Evolutionary conservation across 1,140 invertebrate genomes (phyloP), one percentile per base, ranked within the genome.

Genomic region (Meloidogyne exigua): DNA sequence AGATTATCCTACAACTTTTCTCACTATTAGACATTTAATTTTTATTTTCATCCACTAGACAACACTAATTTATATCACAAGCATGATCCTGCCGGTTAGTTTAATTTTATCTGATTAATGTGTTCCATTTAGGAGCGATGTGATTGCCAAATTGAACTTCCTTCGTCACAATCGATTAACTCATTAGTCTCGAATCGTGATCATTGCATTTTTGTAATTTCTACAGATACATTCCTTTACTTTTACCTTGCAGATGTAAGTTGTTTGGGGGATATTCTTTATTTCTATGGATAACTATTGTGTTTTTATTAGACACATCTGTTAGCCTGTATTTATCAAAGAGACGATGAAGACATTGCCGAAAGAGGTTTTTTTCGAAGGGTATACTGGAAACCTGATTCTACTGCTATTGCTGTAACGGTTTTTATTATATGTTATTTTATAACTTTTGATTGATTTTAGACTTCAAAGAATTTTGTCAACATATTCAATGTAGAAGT

Each of bases 331-430:
- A 73, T 73, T 15, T 82, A 69, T 67, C 69, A 75, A 49, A 57
- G 83, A 49, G 57, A 74, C n/a, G 67, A 73, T 18, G 68, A 71
- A 12, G 81, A 85, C 72, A 63, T 82, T 42, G 42, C 44, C 26
- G 82, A 82, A 65, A 26, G 68, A 25, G 83, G 83, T 9, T 15
- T 18, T 25, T 82, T 73, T 57, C 67, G 25, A 44, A 76, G 76
- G 23, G 64, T 79, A 15, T 82, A 77, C 72, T 82, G 81, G 81
- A 64, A 78, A 44, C 83, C 83, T 36, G 75, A 84, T 72, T 84
- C 82, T 28, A 44, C 62, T 18, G 63, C 81, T 1, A 79, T 82
- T 76, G 85, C 80, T 42, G 79, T 82, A 12, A 70, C 71, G 44
- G 81, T 76, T 32, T 10, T 67, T 64, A n/a, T 10, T 36, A 13